Base-by-base conservation (phyloP, 2,888 invertebrate species). In the Sphinx pinastri region DNA sequence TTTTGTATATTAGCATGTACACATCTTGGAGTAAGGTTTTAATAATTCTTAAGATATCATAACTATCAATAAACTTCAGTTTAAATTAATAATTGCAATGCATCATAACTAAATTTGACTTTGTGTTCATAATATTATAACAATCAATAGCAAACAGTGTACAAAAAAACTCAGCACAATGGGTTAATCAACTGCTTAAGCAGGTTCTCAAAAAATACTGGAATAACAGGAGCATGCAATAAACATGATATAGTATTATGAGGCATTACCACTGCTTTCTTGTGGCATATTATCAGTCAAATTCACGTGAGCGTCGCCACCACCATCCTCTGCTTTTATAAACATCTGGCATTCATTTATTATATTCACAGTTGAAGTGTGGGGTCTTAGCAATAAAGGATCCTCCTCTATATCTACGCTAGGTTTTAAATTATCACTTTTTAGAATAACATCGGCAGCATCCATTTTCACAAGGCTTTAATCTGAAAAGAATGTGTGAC, bases 291-390 rank as follows among this genome's bases (percentile, higher is more conserved):
- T 84, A 59, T 79, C 81, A 71, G 79, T 80, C 71, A 84, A 71
- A 72, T 84, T 87, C 47, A 80, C 75, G 70, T 84, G 83, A 8
- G 88, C 86, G 83, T 93, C 93, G 59, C 94, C 93, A 74, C 93
- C 85, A 12, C 94, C 94, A 73, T 93, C 92, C 75, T 94, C 94
- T 71, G 93, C 88, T 72, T 86, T 90, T 51, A 94, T 77, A 71
- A 93, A 91, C 81, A 89, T 88, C 79, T 92, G 87, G 75, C 91
- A 92, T 77, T 94, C 92, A 85, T 94, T 92, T 11, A 91, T 85
- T 77, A 94, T 84, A 74, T 87, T 88, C 5, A 87, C 87, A 71
- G 83, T 84, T 49, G 84, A 70, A 54, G 84, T 76, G 67, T 86
- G 87, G 6, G 84, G 75, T 71, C 84, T 85, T 19, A 79, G 73